Percentiles rank a stretch among this genome's conserved stretches.
phyloP scores from a whole-genome alignment of 1,140 invertebrate genomes.

The Procambarus virginalis region DNA sequence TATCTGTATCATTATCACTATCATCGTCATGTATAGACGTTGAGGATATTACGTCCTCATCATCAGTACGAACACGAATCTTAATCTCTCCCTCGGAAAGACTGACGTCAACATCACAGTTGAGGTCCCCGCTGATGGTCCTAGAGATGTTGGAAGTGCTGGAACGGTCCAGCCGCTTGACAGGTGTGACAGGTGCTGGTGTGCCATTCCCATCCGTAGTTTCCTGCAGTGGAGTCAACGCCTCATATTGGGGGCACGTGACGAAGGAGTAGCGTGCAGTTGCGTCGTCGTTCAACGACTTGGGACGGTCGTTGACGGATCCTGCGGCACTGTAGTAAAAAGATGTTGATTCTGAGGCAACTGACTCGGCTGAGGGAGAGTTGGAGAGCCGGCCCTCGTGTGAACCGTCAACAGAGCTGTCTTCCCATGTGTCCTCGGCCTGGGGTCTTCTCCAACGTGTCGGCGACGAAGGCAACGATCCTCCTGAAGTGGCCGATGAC shows the following conservation, averaged over 20 bases:
- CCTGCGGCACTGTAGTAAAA: slow-evolving; percentile 51
- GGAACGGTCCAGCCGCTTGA: background rate
- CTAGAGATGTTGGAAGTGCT: slow-evolving; percentile 16
- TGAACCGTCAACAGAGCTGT: slow-evolving; percentile 8
- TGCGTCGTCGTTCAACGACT: slow-evolving; percentile 28
- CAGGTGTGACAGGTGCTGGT: background rate
- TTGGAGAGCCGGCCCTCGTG: slow-evolving; percentile 11
- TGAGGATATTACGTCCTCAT: slow-evolving; percentile 20
- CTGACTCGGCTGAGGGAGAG: slow-evolving; percentile 24
- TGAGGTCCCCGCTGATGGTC: slow-evolving; percentile 30
- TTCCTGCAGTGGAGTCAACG: slow-evolving; percentile 1
- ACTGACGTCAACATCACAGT: slow-evolving; percentile 47
- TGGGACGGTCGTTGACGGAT: slow-evolving; percentile 32
- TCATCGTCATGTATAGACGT: slow-evolving; percentile 14
- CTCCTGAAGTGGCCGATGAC: slow-evolving; percentile 4
- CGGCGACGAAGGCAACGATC: slow-evolving; percentile 35
- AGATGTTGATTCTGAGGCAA: slow-evolving; percentile 37
- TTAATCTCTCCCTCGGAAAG: slow-evolving; percentile 51
- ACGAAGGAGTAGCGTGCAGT: slow-evolving; percentile 35
- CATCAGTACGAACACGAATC: slow-evolving; percentile 26
- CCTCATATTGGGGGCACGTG: slow-evolving; percentile 40
- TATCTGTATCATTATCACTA: slow-evolving; percentile 20
- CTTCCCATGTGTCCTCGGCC: slow-evolving; percentile 44
- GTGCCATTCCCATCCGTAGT: background rate
- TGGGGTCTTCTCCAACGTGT: slow-evolving; percentile 32